Evolutionary conservation across 1,140 invertebrate genomes (phyloP), one percentile per base, ranked within the genome.

Genomic region (Rhopalosiphum maidis): DNA sequence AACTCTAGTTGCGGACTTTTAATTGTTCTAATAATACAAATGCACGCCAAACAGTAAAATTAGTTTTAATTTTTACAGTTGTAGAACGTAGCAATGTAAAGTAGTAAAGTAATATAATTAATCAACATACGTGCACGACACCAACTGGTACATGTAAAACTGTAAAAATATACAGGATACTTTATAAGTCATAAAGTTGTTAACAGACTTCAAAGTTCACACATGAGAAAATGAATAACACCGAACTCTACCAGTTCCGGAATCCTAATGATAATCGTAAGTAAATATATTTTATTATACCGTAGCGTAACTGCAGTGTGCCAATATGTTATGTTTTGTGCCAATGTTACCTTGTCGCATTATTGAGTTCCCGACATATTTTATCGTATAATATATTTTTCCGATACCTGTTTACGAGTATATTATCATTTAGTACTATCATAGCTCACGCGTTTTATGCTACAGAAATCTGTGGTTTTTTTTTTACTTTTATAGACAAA

Each of bases 11-110:
- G 37, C 54, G 25, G 55, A 43, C 9, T 60, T 60, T 90, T 90
- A 90, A 90, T 90, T 90, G 89, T 68, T 43, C 55, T 90, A 90
- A 90, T 68, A 90, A 90, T 68, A 68, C 43, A 60, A 90, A 90
- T 43, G 89, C 55, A 68, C 89, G 60, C 25, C 89, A 35, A 90
- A 90, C 55, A 43, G 54, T 41, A 55, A 68, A 68, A 90, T 68
- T 90, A 68, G 37, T 68, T 90, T 90, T 90, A 68, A 90, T 90
- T 90, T 68, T 60, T 90, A 68, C 43, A 90, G 51, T 41, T 25
- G 54, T 60, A 60, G 15, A 55, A 90, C 54, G 54, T 37, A 48
- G 54, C 35, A 2, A 60, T 60, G 35, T 90, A 6, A 37, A 89
- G 88, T 60, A 90, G 35, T 90, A 5, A 37, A 89, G 54, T 60